Evolutionary conservation across 2,888 invertebrate species (phyloP), one percentile per base, ranked within the genome.

Genomic region (Odontomyia ornata): DNA sequence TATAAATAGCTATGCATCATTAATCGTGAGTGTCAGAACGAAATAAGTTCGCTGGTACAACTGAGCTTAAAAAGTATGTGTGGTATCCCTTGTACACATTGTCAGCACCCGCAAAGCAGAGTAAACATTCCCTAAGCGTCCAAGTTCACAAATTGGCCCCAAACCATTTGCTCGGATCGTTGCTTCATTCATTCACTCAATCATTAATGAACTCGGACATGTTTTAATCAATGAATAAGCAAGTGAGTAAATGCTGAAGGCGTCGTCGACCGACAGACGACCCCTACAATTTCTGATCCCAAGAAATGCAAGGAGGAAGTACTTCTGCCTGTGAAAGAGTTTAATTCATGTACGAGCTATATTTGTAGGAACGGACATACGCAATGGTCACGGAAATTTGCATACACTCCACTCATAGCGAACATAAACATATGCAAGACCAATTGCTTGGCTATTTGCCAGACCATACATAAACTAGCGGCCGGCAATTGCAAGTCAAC

Each of bases 131-230:
- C 5, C 25, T 4, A 15, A 60, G 21, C 60, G 2, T 43, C 5
- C 67, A 67, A 67, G 67, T 67, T 67, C 67, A 67, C 27, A 43
- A 67, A 36, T 43, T 67, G 67, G 67, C 67, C 67, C 36, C 67
- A 21, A 43, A 43, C 36, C 9, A 36, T 36, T 36, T 9, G 9
- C 9, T 36, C 5, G 9, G 36, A 5, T 36, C 9, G 36, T 36
- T 36, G 36, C 36, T 9, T 36, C 36, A 36, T 36, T n/a, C 67
- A 36, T 67, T 67, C 25, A 23, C 21, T 60, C 60, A 60, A 21
- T 67, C 67, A 67, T 67, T 36, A 43, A 67, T 67, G 43, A 67
- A 23, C 43, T 67, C 67, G 9, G 43, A 36, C 21, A 43, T 30
- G 30, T 60, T 67, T 67, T 67, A 67, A 67, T 67, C 67, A 67